phyloP scores from a whole-genome alignment of 2,888 invertebrate genomes.

The Pollenia angustigena region DNA sequence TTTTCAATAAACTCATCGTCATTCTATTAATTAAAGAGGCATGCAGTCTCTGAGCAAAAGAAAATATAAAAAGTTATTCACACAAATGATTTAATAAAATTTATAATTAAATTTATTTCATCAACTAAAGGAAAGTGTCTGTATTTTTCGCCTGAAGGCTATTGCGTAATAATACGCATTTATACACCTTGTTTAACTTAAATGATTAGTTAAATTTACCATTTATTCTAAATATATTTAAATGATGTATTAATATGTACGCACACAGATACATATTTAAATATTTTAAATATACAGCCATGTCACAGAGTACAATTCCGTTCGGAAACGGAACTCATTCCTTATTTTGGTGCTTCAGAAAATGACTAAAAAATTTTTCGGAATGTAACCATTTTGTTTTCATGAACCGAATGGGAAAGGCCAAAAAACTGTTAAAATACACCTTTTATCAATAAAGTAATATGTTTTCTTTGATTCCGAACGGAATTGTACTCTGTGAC shows the following conservation, averaged over 20 bases:
- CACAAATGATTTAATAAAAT: conserved; percentile 40
- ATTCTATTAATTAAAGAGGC: background rate
- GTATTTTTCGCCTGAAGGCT: conserved; percentile 8
- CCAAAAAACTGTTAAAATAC: too few species aligned
- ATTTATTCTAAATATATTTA: background rate
- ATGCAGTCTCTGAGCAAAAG: background rate
- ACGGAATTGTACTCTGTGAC: too few species aligned
- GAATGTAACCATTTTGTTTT: too few species aligned
- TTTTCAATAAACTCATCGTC: background rate
- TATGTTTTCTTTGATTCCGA: too few species aligned
- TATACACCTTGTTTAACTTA: conserved; percentile 15
- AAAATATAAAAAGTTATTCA: background rate
- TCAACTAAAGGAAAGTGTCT: conserved; percentile 11
- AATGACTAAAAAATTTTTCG: too few species aligned
- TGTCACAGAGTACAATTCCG: too few species aligned
- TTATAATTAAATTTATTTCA: conserved; percentile 28
- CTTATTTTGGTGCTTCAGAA: too few species aligned
- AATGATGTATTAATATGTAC: background rate
- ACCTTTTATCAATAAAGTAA: too few species aligned
- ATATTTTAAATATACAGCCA: too few species aligned
- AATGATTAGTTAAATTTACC: conserved; percentile 1
- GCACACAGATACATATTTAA: too few species aligned
- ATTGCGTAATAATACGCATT: background rate
- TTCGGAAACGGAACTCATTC: too few species aligned
- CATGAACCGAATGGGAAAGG: too few species aligned